Base-by-base conservation (phyloP, 2,888 invertebrate species). In the Ichneumoninae sp. region DNA sequence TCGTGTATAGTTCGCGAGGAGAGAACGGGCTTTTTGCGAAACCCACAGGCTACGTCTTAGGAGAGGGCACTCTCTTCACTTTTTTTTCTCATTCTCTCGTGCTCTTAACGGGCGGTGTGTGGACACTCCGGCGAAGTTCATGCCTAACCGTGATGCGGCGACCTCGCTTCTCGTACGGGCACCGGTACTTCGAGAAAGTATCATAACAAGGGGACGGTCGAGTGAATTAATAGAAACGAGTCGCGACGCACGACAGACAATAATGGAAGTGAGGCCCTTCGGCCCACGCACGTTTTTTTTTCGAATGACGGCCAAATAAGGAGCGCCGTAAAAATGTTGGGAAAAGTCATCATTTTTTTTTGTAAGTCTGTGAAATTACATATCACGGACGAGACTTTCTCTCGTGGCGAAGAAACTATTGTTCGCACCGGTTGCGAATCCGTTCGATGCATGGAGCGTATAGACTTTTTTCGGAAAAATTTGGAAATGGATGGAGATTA, bases 111-210 rank as follows among this genome's bases (percentile, higher is more conserved):
- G 5, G 57, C 74, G 30, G 5, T 30, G 60, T 54, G 68, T 50
- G 63, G 76, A 76, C 71, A 68, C 50, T 71, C 60, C 19, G 44
- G 16, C 66, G 76, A 77, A 77, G 77, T 82, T 77, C 33, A 47
- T 36, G 30, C 68, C 50, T 26, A 26, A 57, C 57, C 77, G 71
- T 60, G 71, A 71, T 73, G 63, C 33, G 47, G 71, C 77, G 82
- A 82, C 77, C 82, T 75, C 82, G 70, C 33, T 30, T 13, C 57
- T 57, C 36, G 63, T 52, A 63, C 26, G 5, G n/a, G 26, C 22
- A 60, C 60, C 33, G 16, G 30, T 33, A 54, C 65, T 65, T 70
- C 75, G 44, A 33, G 19, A 63, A 71, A 76, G 50, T 33, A 26
- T 26, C 57, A 13, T 22, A 57, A 57, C 57, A 8, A 71, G 63